A percentile compares a stretch with the other conserved stretches of the same genome.
These are phyloP conservation scores for Argopecten irradians DNA, from an alignment of 1,140 invertebrate genomes.

Conservation along the genomic window DNA sequence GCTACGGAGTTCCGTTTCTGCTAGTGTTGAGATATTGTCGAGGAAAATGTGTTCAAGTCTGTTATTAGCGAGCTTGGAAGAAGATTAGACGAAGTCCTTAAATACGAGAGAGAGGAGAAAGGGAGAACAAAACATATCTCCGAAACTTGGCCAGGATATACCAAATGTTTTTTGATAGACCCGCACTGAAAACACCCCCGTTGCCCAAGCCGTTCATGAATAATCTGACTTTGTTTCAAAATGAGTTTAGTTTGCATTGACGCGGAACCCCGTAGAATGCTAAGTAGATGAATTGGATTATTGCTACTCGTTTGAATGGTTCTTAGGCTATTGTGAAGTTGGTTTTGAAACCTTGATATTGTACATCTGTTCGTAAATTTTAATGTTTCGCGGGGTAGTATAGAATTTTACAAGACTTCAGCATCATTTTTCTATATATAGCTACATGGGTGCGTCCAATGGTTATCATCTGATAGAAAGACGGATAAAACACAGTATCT, in stretches of 20 bases:
- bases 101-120: neutral
- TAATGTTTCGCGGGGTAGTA: too few species aligned
- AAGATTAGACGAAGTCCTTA: neutral
- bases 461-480: too few species aligned
- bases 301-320: neutral
- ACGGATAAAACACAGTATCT: too few species aligned
- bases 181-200: neutral
- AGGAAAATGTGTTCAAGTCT: neutral
- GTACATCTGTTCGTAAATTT: too few species aligned
- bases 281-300: neutral
- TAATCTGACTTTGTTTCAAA: slow-evolving; percentile 11
- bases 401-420: too few species aligned
- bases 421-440: too few species aligned
- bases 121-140: neutral
- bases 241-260: neutral
- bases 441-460: too few species aligned
- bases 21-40: neutral
- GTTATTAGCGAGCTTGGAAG: neutral
- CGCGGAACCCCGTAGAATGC: neutral
- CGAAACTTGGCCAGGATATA: neutral
- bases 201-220: neutral
- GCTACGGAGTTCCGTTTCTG: neutral
- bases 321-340: neutral
- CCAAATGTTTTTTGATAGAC: neutral
- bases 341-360: neutral